phyloP scores from a whole-genome alignment of 1,140 invertebrate species.

The Anastrepha obliqua region DNA sequence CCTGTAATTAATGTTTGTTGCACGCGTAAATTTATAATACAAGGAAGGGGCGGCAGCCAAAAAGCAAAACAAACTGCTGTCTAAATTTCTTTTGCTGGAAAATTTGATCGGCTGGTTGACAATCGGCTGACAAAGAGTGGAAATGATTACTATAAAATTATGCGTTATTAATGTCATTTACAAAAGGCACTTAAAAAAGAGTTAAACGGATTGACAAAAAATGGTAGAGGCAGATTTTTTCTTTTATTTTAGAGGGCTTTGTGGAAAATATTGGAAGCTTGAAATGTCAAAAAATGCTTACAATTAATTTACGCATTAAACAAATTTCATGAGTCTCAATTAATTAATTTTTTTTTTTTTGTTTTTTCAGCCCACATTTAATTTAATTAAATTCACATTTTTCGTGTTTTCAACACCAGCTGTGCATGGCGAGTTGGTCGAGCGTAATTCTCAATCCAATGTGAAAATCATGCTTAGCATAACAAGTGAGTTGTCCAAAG shows the following conservation, averaged over 20 bases:
- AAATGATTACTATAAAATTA: neutral
- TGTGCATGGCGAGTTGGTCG: neutral
- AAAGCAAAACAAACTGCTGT: neutral
- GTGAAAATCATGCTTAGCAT: neutral
- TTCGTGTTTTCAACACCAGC: neutral
- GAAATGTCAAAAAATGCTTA: too few species aligned
- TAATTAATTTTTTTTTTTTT: neutral
- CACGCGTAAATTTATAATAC: neutral
- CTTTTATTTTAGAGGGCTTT: neutral
- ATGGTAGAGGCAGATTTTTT: neutral
- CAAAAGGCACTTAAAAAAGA: neutral
- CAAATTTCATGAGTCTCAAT: too few species aligned
- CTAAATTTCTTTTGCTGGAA: neutral
- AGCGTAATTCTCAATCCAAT: neutral
- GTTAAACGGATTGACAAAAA: neutral
- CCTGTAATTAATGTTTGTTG: constrained; percentile 51
- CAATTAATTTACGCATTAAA: too few species aligned
- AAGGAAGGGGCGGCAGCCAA: neutral
- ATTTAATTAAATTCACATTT: neutral
- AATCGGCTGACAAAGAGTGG: neutral
- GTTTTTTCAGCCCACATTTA: neutral
- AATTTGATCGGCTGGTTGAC: neutral
- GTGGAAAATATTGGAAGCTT: too few species aligned
- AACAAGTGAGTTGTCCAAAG: neutral
- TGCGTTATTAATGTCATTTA: neutral